phyloP scores from a whole-genome alignment of 2,797 vertebrate species.

The Cirrhinus mrigala region DNA sequence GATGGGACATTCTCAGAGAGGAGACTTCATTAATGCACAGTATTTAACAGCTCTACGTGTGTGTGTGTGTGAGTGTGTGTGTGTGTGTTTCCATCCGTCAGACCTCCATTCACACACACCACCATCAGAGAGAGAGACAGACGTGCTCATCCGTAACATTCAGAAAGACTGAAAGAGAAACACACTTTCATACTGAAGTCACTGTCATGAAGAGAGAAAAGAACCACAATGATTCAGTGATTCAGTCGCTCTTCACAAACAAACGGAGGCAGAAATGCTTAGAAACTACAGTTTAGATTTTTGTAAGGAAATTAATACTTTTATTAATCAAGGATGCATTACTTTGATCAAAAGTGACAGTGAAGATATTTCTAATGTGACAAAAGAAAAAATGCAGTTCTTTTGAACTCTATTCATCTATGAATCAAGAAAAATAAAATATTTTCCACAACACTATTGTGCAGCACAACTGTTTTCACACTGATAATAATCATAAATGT shows the following conservation, averaged over 20 bases:
- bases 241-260: background rate
- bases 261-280: background rate
- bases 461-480: background rate
- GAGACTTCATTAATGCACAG: constrained; percentile 86
- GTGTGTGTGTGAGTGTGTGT: constrained; percentile 76
- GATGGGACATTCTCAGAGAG: constrained; percentile 79
- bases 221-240: background rate
- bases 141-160: constrained; percentile 28
- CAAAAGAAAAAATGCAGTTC: background rate
- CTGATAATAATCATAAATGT: background rate
- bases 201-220: constrained; percentile 2
- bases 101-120: constrained; percentile 18
- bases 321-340: background rate
- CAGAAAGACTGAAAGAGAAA: background rate
- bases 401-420: background rate
- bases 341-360: no score
- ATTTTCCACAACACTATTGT: background rate
- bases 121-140: constrained; percentile 10
- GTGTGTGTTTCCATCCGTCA: constrained; percentile 72
- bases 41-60: constrained; percentile 78
- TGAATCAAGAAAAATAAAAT: background rate
- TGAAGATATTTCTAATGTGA: background rate
- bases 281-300: background rate
- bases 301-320: no score
- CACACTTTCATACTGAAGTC: constrained; percentile 1